Evolutionary conservation across 2,888 invertebrate species (phyloP).

Genomic region (Synanthedon formicaeformis): DNA sequence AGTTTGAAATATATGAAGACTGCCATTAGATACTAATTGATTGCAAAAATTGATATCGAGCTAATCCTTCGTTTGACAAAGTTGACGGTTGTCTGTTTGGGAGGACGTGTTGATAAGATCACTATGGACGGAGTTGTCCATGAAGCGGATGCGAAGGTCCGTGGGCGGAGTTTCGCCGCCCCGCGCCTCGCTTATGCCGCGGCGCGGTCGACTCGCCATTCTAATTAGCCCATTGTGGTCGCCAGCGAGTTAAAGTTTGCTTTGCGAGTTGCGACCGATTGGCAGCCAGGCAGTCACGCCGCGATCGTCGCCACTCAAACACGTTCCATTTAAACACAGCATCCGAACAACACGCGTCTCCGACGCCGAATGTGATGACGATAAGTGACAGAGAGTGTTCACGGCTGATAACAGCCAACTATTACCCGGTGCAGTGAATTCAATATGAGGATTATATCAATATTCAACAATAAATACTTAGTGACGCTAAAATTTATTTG

Average conservation of each 20-base stretch:
- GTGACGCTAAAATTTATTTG: constrained; percentile 35
- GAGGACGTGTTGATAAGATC: constrained; percentile 34
- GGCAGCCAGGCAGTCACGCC: constrained; percentile 49
- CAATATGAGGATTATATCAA: constrained; percentile 36
- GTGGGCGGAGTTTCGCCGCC: constrained; percentile 55
- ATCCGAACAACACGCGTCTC: constrained; percentile 33
- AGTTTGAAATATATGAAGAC: too few species aligned
- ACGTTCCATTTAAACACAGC: constrained; percentile 26
- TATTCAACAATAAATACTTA: constrained; percentile 22
- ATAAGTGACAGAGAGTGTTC: constrained; percentile 56
- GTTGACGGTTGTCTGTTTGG: constrained; percentile 12
- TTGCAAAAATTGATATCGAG: too few species aligned
- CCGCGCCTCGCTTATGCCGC: constrained; percentile 40
- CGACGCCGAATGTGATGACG: constrained; percentile 41
- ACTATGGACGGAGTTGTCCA: constrained; percentile 38
- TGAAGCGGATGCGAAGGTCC: constrained; percentile 63
- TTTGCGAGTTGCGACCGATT: constrained; percentile 18
- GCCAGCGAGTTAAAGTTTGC: constrained; percentile 49
- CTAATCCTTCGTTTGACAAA: constrained; percentile 4
- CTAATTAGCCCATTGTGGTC: constrained; percentile 68
- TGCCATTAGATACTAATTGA: too few species aligned
- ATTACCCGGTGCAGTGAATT: constrained; percentile 21
- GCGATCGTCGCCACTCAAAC: constrained; percentile 34
- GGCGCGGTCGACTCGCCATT: constrained; percentile 54
- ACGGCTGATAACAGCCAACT: constrained; percentile 40